Evolutionary conservation across 2,888 invertebrate species (phyloP), one percentile per base, ranked within the genome.

Genomic region (Sclerodermus sp.): DNA sequence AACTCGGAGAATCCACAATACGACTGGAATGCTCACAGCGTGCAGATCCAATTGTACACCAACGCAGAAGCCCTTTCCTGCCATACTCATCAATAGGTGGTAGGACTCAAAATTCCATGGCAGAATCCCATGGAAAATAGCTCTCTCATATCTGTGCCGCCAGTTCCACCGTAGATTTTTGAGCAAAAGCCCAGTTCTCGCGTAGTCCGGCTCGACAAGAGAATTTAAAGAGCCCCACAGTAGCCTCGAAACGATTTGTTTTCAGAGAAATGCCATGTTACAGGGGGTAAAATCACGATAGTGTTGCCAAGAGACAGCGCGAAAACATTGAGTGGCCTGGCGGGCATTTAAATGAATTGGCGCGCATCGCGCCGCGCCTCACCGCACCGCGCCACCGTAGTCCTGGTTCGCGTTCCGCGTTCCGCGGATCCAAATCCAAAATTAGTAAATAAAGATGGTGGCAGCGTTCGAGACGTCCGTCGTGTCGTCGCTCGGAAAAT

Each of bases 391-490:
- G n/a, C 8, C 23, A 23, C 8, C 23, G 8, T 23, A 5, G 4
- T 8, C 23, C 23, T 3, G 23, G 23, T 23, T 23, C 23, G 3
- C 8, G 23, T 23, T 23, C 23, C 8, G 3, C 23, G 23, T 49
- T 57, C 53, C 46, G 49, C 17, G 39, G 42, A 48, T 55, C 59
- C 60, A 55, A 52, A 63, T 73, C 74, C 76, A 76, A 76, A 76
- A 76, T 76, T 76, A 76, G 76, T 76, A 75, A 76, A 76, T 76
- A 76, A 74, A 74, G 74, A 75, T 74, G 76, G 71, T 71, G 70
- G 70, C 71, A 67, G 64, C 63, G 66, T 58, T 53, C 51, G 61
- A 67, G 71, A 60, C 57, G 76, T 68, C 68, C 65, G 68, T 62
- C 58, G 58, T 64, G 63, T 70, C 68, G 72, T 65, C 64, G 62